Base-by-base conservation (phyloP, 2,888 invertebrate genomes). In the Synanthedon tipuliformis region DNA sequence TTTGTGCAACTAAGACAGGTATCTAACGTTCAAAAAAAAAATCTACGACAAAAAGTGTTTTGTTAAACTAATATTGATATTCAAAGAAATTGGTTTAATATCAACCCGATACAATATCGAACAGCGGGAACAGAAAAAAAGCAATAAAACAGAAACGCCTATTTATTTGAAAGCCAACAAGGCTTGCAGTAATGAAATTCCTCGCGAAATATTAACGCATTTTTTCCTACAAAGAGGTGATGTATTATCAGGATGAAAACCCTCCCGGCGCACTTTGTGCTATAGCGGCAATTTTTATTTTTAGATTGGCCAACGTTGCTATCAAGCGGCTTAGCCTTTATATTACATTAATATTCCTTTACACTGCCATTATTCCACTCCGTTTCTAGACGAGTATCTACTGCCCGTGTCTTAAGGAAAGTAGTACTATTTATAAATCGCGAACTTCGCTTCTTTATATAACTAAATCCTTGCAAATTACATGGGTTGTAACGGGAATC, bases 121-220 rank as follows among this genome's bases (percentile, higher is more conserved):
- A 71, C 68, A 66, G 68, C 63, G 68, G 61, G 59, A 64, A 63
- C 64, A 71, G 68, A 75, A 78, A 78, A 73, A 80, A 78, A 72
- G 75, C 82, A 85, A 84, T 84, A 84, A 85, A 83, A n/a, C n/a
- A n/a, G n/a, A n/a, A n/a, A 82, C 71, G 75, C 74, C 78, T 81
- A 82, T 84, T 80, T 84, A 81, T 83, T 81, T 73, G 74, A 82
- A 82, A 82, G 78, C 75, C 80, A 81, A 80, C 80, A 76, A 71
- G 74, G 67, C 70, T 68, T 75, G 77, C 73, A 71, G 69, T 84
- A 85, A 84, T 84, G 83, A 84, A 83, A 85, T 84, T 84, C 84
- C 78, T 77, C 68, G 75, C 71, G 69, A 78, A 84, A 82, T 84
- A 84, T 80, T 80, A 80, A 77, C 79, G 78, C 77, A 81, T 80